Conservation (phyloP, 2,888 invertebrate species). For the Hydroisotoma schaefferi region DNA sequence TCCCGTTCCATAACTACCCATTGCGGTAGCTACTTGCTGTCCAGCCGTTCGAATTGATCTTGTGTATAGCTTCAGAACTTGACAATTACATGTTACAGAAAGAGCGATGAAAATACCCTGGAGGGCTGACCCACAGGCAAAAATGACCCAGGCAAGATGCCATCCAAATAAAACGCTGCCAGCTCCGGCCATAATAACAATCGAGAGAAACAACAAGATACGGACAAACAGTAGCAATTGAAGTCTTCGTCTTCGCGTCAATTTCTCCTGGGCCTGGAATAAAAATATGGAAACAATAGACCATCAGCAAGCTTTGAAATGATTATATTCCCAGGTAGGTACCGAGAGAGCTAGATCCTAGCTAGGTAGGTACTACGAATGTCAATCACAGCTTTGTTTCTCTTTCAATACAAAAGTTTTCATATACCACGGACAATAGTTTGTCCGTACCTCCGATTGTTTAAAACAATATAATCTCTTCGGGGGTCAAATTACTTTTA, state of each 20-base stretch:
- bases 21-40: conserved; percentile 35
- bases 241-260: conserved; percentile 59
- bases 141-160: conserved; percentile 51
- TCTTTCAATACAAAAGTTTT: too few relatives aligned
- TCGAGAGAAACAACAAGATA: conserved; percentile 56
- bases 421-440: too few relatives aligned
- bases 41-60: conserved; percentile 42
- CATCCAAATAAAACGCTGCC: conserved; percentile 50
- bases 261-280: conserved; percentile 59
- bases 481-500: too few relatives aligned
- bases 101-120: conserved; percentile 63
- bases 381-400: too few relatives aligned
- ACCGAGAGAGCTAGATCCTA: too few relatives aligned
- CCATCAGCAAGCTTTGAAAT: too few relatives aligned
- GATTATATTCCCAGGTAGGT: too few relatives aligned
- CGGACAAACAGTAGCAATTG: conserved; percentile 62
- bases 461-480: too few relatives aligned
- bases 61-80: conserved; percentile 50
- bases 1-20: conserved; percentile 39
- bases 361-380: too few relatives aligned
- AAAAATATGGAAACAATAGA: not conserved
- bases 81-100: conserved; percentile 63
- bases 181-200: conserved; percentile 54
- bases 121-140: conserved; percentile 52
- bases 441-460: too few relatives aligned